These are phyloP conservation scores for Echinops telfairi DNA, from an alignment of 2,113 vertebrate species.

Conservation along the genomic window DNA sequence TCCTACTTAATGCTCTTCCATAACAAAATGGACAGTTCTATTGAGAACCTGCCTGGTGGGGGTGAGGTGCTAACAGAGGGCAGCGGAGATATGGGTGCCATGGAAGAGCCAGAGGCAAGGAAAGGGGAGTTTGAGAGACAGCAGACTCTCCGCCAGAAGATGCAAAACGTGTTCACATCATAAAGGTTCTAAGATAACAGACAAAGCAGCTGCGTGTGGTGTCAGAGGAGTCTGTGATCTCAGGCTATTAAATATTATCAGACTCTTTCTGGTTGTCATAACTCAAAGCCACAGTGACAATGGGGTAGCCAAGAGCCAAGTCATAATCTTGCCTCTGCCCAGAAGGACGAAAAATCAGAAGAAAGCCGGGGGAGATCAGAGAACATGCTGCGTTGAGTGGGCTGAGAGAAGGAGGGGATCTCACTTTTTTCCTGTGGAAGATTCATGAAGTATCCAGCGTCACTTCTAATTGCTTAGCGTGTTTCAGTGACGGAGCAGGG, in stretches of 20 bases:
- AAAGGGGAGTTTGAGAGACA: slow-evolving; percentile 69
- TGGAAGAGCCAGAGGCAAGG: slow-evolving; percentile 65
- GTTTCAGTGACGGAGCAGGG: slow-evolving; percentile 79
- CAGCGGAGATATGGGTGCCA: slow-evolving; percentile 62
- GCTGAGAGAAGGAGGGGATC: slow-evolving; percentile 75
- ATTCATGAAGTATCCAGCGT: slow-evolving; percentile 70
- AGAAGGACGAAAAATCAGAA: slow-evolving; percentile 42
- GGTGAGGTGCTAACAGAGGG: not conserved
- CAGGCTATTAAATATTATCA: slow-evolving; percentile 84
- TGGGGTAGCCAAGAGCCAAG: slow-evolving; percentile 65
- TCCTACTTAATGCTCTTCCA: slow-evolving; percentile 46
- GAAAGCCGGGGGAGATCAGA: slow-evolving; percentile 71
- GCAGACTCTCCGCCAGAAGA: slow-evolving; percentile 77
- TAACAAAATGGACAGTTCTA: slow-evolving; percentile 57
- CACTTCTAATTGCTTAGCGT: slow-evolving; percentile 78
- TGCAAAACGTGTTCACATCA: slow-evolving; percentile 83
- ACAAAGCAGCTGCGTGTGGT: slow-evolving; percentile 80
- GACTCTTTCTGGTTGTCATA: slow-evolving; percentile 73
- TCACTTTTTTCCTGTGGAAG: slow-evolving; percentile 85
- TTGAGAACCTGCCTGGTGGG: slow-evolving; percentile 56
- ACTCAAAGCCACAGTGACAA: slow-evolving; percentile 83
- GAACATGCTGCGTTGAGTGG: slow-evolving; percentile 61
- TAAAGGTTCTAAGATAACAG: slow-evolving; percentile 79
- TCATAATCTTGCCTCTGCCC: slow-evolving; percentile 64
- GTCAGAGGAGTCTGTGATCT: slow-evolving; percentile 82